Evolutionary conservation across 2,113 vertebrate genomes (phyloP).

Genomic region (Tinamus guttatus): DNA sequence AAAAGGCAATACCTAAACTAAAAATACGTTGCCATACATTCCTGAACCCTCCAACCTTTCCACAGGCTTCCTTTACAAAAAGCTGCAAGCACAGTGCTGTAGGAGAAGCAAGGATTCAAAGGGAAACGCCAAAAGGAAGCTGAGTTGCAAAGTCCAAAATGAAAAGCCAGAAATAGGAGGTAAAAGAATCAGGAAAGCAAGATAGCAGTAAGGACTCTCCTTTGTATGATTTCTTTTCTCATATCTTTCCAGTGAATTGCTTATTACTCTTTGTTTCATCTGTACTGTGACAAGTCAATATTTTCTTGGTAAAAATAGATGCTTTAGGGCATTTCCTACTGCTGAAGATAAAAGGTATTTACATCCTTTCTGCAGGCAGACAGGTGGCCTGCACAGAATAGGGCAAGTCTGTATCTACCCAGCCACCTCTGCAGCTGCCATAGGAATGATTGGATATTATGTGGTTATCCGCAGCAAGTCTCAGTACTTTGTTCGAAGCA

Average conservation of each 20-base stretch:
- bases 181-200: conserved; percentile 61
- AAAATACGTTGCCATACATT: conserved; percentile 52
- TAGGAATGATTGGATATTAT: neutral
- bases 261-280: conserved; percentile 66
- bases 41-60: conserved; percentile 50
- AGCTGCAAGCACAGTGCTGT: conserved; percentile 35
- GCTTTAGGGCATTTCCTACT: conserved; percentile 42
- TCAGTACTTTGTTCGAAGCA: neutral
- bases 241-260: conserved; percentile 67
- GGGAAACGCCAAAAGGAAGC: conserved; percentile 68
- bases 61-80: conserved; percentile 60
- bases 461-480: neutral
- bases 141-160: conserved; percentile 66
- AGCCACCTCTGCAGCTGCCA: neutral
- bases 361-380: conserved; percentile 21
- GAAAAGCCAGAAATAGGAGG: conserved; percentile 70
- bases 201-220: conserved; percentile 42
- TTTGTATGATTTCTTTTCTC: conserved; percentile 68
- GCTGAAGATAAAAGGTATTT: conserved; percentile 11
- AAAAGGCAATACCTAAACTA: conserved; percentile 46
- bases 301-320: conserved; percentile 60
- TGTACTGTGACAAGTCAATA: conserved; percentile 6
- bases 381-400: neutral
- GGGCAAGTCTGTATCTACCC: neutral
- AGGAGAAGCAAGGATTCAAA: conserved; percentile 39